Percentiles rank a stretch among this genome's conserved stretches.
Conservation (phyloP, 2,797 vertebrate species). For the Arremon aurantiirostris region DNA sequence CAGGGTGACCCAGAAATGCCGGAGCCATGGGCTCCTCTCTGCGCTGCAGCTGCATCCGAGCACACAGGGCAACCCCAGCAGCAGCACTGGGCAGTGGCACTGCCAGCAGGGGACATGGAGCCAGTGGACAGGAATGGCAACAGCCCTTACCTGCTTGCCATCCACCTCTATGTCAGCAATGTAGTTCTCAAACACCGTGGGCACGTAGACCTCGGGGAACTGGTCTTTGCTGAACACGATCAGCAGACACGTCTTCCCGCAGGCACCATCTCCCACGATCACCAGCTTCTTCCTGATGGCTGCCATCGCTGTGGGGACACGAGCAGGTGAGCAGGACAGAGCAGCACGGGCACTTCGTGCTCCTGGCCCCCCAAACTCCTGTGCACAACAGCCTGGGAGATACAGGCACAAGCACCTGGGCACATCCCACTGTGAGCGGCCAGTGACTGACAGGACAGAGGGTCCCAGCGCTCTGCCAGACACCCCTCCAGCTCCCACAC, state of each 20-base stretch:
- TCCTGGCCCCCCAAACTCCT: neutral
- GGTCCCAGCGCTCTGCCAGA: neutral
- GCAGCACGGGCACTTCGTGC: accelerated
- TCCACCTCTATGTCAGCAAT: constrained; percentile 98
- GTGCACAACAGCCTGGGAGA: accelerated
- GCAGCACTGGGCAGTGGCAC: accelerated
- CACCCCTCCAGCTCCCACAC: neutral
- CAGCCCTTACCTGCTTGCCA: constrained; percentile 85
- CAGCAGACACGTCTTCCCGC: constrained; percentile 95
- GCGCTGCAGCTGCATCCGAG: accelerated
- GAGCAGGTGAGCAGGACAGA: neutral
- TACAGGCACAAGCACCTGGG: neutral
- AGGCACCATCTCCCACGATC: constrained; percentile 95
- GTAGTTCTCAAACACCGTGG: constrained; percentile 98
- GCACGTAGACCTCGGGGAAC: constrained; percentile 97
- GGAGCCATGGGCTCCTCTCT: accelerated
- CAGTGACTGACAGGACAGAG: accelerated
- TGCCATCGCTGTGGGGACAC: constrained; percentile 84
- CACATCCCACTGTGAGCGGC: neutral
- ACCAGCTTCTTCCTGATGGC: constrained; percentile 98
- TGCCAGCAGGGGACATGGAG: accelerated
- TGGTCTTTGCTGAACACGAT: constrained; percentile 99
- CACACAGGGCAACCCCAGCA: accelerated
- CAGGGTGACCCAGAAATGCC: neutral
- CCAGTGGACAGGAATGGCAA: accelerated